Conservation (phyloP, 2,113 vertebrate genomes). For the Antigone vipio region DNA sequence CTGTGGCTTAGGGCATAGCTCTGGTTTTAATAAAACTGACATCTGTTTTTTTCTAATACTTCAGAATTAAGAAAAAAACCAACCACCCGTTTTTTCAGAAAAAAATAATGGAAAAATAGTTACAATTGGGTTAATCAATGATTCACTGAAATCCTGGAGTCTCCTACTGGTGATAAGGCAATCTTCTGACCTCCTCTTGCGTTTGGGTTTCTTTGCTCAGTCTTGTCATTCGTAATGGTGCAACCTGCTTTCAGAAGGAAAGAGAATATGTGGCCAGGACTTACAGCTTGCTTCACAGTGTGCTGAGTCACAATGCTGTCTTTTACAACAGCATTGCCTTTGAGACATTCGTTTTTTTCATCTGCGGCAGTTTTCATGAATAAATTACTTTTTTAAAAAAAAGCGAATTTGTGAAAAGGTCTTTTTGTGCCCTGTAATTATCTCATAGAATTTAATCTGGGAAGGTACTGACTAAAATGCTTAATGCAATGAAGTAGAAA, state of each 20-base stretch:
- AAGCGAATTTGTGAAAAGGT: constrained; percentile 32
- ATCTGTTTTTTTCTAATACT: background rate
- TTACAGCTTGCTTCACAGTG: background rate
- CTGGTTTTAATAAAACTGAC: background rate
- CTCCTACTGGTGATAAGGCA: background rate
- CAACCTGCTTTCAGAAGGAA: background rate
- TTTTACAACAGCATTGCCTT: background rate
- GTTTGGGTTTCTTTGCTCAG: background rate
- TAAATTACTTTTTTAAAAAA: background rate
- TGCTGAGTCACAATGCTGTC: constrained; percentile 45
- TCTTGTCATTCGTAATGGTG: background rate
- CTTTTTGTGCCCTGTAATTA: constrained; percentile 49
- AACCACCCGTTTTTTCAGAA: background rate
- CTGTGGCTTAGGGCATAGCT: background rate
- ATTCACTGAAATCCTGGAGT: background rate
- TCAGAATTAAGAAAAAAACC: background rate
- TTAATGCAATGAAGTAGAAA: constrained; percentile 31
- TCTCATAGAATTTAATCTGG: constrained; percentile 51
- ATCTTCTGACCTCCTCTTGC: background rate
- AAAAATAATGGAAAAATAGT: background rate
- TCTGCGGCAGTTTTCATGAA: constrained; percentile 36
- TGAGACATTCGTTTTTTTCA: background rate
- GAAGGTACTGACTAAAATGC: constrained; percentile 8
- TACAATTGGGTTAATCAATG: background rate
- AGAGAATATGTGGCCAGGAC: background rate